Conservation (phyloP, 1,140 invertebrate genomes). For the Drosophila neocordata region DNA sequence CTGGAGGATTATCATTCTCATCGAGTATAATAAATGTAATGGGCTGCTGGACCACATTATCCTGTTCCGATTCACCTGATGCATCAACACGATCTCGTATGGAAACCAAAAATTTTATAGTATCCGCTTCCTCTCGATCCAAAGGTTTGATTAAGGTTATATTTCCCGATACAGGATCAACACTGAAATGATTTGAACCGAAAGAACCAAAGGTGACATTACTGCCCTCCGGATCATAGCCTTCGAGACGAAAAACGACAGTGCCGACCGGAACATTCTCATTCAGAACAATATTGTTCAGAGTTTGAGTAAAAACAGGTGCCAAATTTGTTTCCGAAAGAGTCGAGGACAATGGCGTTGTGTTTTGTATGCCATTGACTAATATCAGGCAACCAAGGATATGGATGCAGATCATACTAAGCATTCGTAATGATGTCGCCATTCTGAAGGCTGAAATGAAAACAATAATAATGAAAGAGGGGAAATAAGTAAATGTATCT, state of each 20-base stretch:
- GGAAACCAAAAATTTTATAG: conserved; percentile 68
- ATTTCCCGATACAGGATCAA: conserved; percentile 89
- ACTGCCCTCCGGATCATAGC: conserved; percentile 90
- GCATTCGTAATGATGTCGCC: conserved; percentile 32
- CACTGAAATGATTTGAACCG: conserved; percentile 91
- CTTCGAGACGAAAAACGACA: conserved; percentile 90
- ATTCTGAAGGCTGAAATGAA: conserved; percentile 47
- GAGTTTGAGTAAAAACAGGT: conserved; percentile 88
- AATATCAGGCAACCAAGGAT: conserved; percentile 26
- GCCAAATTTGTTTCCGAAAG: conserved; percentile 84
- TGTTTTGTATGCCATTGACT: conserved; percentile 18
- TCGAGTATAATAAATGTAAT: conserved; percentile 93
- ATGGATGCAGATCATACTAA: conserved; percentile 27
- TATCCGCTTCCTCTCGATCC: conserved; percentile 90
- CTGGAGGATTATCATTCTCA: conserved; percentile 94
- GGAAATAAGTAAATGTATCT: not conserved
- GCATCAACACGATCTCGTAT: conserved; percentile 86
- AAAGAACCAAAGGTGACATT: conserved; percentile 88
- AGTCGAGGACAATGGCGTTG: not conserved
- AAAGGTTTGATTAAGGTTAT: conserved; percentile 90
- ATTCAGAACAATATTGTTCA: conserved; percentile 89
- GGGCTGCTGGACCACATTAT: conserved; percentile 90
- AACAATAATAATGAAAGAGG: not conserved
- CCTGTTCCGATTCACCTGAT: conserved; percentile 85
- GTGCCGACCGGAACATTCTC: conserved; percentile 91